These are phyloP conservation scores for Herminia tarsipennalis DNA, from an alignment of 2,888 invertebrate species.

Conservation along the genomic window DNA sequence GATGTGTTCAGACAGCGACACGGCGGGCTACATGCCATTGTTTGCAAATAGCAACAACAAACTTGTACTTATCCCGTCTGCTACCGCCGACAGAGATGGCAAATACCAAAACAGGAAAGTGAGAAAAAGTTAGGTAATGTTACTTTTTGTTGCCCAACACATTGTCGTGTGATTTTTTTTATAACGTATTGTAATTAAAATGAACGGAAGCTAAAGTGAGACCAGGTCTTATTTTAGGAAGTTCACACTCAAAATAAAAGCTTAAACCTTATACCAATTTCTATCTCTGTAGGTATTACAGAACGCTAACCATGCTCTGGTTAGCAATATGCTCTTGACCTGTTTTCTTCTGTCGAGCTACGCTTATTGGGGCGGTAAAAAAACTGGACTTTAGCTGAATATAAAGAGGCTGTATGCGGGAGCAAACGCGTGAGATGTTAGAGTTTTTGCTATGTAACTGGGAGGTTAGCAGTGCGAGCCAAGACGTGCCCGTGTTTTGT, in stretches of 20 bases:
- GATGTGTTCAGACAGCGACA: slow-evolving; percentile 70
- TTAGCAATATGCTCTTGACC: slow-evolving; percentile 38
- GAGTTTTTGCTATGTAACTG: slow-evolving; percentile 58
- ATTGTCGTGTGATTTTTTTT: slow-evolving; percentile 59
- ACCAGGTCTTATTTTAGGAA: no score
- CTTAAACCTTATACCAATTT: no score
- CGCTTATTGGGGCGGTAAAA: slow-evolving; percentile 57
- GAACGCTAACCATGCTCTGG: no score
- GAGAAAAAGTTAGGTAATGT: slow-evolving; percentile 38
- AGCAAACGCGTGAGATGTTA: slow-evolving; percentile 56
- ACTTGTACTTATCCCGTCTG: slow-evolving; percentile 59
- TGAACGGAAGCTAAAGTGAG: no score
- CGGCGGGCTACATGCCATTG: slow-evolving; percentile 80
- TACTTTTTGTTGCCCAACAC: slow-evolving; percentile 39
- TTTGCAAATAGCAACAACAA: slow-evolving; percentile 80
- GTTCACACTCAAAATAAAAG: no score
- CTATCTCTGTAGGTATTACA: no score
- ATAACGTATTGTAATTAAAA: slow-evolving; percentile 51
- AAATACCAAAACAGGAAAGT: slow-evolving; percentile 39
- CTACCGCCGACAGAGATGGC: slow-evolving; percentile 52
- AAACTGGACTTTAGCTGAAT: slow-evolving; percentile 64
- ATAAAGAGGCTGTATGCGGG: slow-evolving; percentile 53
- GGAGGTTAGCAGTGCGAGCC: slow-evolving; percentile 42
- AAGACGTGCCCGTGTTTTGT: slow-evolving; percentile 55
- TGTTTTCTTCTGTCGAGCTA: slow-evolving; percentile 51